Base-by-base conservation (phyloP, 2,888 invertebrate genomes). In the Chrysodeixis includens region DNA sequence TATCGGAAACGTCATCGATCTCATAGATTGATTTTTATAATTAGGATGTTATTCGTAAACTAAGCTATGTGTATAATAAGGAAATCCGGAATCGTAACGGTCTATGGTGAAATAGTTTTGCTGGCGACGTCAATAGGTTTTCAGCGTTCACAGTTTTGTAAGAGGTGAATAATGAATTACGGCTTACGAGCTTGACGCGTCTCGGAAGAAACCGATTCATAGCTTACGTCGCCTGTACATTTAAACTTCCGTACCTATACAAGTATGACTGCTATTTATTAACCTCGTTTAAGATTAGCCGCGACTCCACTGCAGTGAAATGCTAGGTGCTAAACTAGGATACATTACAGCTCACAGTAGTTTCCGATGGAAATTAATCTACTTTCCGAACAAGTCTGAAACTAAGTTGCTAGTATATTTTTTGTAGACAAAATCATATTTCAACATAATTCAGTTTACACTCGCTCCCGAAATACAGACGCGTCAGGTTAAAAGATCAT, bases 1-100 rank as follows among this genome's bases (percentile, higher is more conserved):
- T 74, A 79, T 72, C 71, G 73, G 57, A 63, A 69, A 78, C 62
- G 65, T 71, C 65, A 73, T 59, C 54, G 20, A 81, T 76, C 66
- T 71, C 65, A 73, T 59, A 55, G 26, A 81, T 76, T 67, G 65
- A 74, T 81, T 71, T 74, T 72, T 74, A 46, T 56, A 65, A 57
- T 20, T 56, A 59, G 52, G 54, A 65, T 74, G 64, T 73, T 81
- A 70, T 73, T 74, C 70, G 59, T 71, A 69, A 67, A 63, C 64
- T 71, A 69, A 67, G 62, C 62, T 44, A 63, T n/a, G n/a, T n/a
- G n/a, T n/a, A n/a, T 26, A 53, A 54, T 70, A 75, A 73, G 81
- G 78, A 79, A 80, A 77, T 74, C 78, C 78, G 63, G 53, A 51
- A 44, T 68, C 6, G 18, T 20, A 10, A 52, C 35, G 54, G 66